These are phyloP conservation scores for Rhagoletis zephyria DNA, from an alignment of 1,140 invertebrate species.

Conservation along the genomic window DNA sequence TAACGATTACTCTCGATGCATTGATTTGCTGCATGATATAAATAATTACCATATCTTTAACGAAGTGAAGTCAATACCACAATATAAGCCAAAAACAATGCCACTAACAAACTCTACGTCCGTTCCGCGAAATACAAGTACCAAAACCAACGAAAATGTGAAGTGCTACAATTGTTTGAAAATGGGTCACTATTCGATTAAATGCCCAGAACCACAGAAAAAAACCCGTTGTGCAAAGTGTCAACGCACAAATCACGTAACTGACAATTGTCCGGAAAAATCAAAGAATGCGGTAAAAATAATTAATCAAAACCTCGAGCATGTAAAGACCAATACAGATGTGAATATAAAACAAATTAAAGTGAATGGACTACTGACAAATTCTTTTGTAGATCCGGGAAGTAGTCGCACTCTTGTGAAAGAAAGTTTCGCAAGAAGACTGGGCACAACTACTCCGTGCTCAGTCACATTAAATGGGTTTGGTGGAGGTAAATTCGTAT, in stretches of 20 bases:
- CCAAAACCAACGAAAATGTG: neutral
- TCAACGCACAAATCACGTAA: neutral
- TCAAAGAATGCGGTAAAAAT: too few relatives aligned
- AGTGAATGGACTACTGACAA: neutral
- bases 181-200: slow-evolving; percentile 33
- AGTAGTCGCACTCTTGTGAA: neutral
- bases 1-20: neutral
- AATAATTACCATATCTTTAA: neutral
- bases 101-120: neutral
- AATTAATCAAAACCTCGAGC: neutral
- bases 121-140: slow-evolving; percentile 18
- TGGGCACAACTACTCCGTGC: neutral
- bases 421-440: neutral
- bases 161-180: slow-evolving; percentile 26
- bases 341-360: neutral
- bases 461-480: slow-evolving; percentile 19
- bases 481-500: neutral
- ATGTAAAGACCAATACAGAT: too few relatives aligned
- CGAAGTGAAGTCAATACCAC: slow-evolving; percentile 19
- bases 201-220: neutral
- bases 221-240: neutral
- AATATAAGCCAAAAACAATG: neutral
- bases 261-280: neutral
- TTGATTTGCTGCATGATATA: neutral
- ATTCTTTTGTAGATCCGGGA: slow-evolving; percentile 22